Conservation (phyloP, 1,140 invertebrate species). For the Vanessa tameamea region DNA sequence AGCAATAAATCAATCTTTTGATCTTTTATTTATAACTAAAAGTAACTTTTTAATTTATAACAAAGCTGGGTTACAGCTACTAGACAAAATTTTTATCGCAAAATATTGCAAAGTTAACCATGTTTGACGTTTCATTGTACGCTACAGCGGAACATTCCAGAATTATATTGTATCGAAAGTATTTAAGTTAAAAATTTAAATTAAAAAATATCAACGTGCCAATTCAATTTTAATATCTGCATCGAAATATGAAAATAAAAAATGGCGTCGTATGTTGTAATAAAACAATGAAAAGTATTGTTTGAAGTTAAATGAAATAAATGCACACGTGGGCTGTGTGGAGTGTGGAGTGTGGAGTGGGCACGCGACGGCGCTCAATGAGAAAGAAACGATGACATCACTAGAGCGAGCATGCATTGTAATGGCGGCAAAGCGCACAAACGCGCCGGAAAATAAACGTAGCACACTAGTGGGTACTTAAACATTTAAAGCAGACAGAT, state of each 20-base stretch:
- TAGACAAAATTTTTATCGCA: too few relatives aligned
- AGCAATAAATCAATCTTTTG: too few relatives aligned
- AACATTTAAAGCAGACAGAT: too few relatives aligned
- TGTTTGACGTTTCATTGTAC: neutral
- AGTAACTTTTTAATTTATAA: too few relatives aligned
- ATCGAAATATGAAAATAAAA: slow-evolving; percentile 13
- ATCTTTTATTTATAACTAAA: too few relatives aligned
- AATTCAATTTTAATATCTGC: slow-evolving; percentile 7
- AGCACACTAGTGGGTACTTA: too few relatives aligned
- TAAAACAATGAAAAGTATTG: slow-evolving; percentile 15
- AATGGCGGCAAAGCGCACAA: slow-evolving; percentile 10
- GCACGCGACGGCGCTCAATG: slow-evolving; percentile 9
- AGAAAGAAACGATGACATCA: slow-evolving; percentile 20
- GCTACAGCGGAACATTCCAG: neutral
- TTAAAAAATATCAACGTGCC: neutral
- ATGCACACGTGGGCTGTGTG: neutral
- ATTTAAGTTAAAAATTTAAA: neutral
- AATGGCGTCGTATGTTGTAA: slow-evolving; percentile 6
- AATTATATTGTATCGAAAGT: neutral
- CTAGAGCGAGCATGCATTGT: slow-evolving; percentile 2
- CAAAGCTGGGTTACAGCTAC: too few relatives aligned
- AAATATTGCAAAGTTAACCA: neutral
- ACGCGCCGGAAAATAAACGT: neutral
- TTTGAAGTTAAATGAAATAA: slow-evolving; percentile 16
- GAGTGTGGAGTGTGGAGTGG: neutral